Evolutionary conservation across 2,888 invertebrate genomes (phyloP), one percentile per base, ranked within the genome.

Genomic region (Lasius platythorax): DNA sequence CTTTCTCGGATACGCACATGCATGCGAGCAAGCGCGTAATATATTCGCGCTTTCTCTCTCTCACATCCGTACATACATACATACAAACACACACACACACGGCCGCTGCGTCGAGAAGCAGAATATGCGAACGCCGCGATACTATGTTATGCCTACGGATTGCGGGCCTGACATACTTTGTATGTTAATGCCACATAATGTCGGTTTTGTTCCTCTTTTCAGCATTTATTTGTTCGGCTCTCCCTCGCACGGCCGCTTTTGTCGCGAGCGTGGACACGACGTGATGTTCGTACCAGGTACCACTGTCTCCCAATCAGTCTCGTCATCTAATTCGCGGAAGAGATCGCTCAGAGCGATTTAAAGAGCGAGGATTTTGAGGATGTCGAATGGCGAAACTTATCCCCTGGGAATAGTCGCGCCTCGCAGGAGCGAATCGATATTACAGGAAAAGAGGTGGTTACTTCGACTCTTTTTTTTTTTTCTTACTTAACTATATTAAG

Each of bases 151-250:
- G 93, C 94, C 93, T 91, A 86, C 89, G 91, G 92, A 92, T 92
- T 92, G 92, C 91, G 91, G 91, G 92, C 93, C 94, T 95, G 95
- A 95, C 94, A 95, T 95, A 95, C 94, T 95, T 95, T 95, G 95
- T 95, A 94, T 95, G 95, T 94, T 94, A 95, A 95, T 95, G 94
- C 94, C 94, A 94, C 94, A 94, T 95, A 95, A 95, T 95, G 94
- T 94, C 93, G 94, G 93, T 94, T 94, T 94, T 94, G 93, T 94
- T 94, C 92, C 93, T 95, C 93, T 94, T 95, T 94, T 94, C 94
- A 93, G 90, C 93, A 93, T 95, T 94, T 94, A 94, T 95, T 94
- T 93, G 93, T 93, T 94, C 92, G 91, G 91, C 91, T 81, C 46
- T 37, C 8, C 74, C 50, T 66, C 43, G 18, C 89, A 90, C 90